Conservation (phyloP, 2,888 invertebrate genomes). For the Ennomos fuscantarius region DNA sequence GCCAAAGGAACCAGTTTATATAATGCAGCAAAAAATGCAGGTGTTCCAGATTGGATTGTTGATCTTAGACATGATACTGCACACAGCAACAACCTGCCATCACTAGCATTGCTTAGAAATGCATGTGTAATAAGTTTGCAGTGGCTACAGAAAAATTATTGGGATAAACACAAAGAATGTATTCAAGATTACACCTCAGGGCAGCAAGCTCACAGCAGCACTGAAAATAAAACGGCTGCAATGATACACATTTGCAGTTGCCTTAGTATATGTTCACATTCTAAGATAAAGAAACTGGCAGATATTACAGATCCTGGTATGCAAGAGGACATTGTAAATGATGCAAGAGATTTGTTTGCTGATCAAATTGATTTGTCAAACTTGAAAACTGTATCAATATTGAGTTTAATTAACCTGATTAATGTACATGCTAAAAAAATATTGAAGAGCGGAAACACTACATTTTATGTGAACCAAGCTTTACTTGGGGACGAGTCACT, state of each 20-base stretch:
- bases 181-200: constrained; percentile 75
- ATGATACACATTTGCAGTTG: constrained; percentile 70
- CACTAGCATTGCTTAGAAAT: constrained; percentile 85
- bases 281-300: constrained; percentile 67
- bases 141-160: constrained; percentile 89
- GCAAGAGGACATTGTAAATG: constrained; percentile 66
- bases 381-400: constrained; percentile 61
- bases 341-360: constrained; percentile 67
- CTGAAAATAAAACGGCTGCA: constrained; percentile 59
- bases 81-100: constrained; percentile 89
- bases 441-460: constrained; percentile 52
- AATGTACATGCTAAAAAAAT: constrained; percentile 58
- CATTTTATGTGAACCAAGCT: constrained; percentile 53
- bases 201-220: constrained; percentile 49
- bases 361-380: constrained; percentile 61
- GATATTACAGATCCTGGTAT: constrained; percentile 65
- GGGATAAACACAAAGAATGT: constrained; percentile 82
- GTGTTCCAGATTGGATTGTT: constrained; percentile 92
- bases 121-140: constrained; percentile 86
- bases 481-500: constrained; percentile 66
- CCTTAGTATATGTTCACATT: constrained; percentile 69
- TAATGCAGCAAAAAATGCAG: constrained; percentile 86
- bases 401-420: constrained; percentile 56
- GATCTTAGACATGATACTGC: constrained; percentile 91
- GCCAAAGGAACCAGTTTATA: constrained; percentile 82